A percentile compares a stretch with the other conserved stretches of the same genome.
Evolutionary conservation across 2,888 invertebrate species (phyloP).

Genomic region (Volucella zonaria): DNA sequence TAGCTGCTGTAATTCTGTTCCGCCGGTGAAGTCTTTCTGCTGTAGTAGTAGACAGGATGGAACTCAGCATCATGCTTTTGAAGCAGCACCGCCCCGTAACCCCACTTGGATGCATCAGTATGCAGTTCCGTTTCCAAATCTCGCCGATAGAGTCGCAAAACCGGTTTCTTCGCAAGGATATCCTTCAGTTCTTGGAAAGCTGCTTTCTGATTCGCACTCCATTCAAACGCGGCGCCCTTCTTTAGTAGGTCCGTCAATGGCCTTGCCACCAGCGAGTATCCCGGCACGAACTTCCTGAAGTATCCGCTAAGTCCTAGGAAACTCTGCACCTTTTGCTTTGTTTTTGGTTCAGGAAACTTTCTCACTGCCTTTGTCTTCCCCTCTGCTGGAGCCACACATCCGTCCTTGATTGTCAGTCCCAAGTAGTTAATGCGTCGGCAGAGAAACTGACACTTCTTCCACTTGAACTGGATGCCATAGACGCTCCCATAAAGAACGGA

Average conservation of each 20-base stretch:
- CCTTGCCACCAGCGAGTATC: background rate
- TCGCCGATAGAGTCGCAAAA: slow-evolving; percentile 28
- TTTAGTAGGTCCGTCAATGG: background rate
- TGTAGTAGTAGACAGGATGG: slow-evolving; percentile 9
- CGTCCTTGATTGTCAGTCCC: slow-evolving; percentile 13
- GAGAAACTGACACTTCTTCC: too few species aligned
- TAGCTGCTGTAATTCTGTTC: slow-evolving; percentile 39
- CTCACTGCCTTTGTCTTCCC: slow-evolving; percentile 72
- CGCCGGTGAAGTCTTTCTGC: slow-evolving; percentile 3
- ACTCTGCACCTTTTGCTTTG: slow-evolving; percentile 10
- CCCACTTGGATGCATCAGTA: slow-evolving; percentile 27
- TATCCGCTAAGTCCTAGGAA: slow-evolving; percentile 8
- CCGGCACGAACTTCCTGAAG: slow-evolving; percentile 1
- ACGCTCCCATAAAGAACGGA: too few species aligned
- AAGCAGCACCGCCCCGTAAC: slow-evolving; percentile 11
- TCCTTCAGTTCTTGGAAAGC: slow-evolving; percentile 75
- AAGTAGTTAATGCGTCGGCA: slow-evolving; percentile 12
- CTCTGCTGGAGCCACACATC: slow-evolving; percentile 64
- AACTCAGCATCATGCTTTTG: slow-evolving; percentile 3
- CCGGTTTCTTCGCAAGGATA: slow-evolving; percentile 62
- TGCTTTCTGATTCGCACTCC: slow-evolving; percentile 62
- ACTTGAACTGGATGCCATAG: slow-evolving; percentile 30
- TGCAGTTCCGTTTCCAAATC: slow-evolving; percentile 42
- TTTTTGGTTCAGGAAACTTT: slow-evolving; percentile 73
- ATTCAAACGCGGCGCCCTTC: background rate